Percentiles rank a stretch among this genome's conserved stretches.
Conservation (phyloP, 1,140 invertebrate genomes). For the Ooceraea biroi region DNA sequence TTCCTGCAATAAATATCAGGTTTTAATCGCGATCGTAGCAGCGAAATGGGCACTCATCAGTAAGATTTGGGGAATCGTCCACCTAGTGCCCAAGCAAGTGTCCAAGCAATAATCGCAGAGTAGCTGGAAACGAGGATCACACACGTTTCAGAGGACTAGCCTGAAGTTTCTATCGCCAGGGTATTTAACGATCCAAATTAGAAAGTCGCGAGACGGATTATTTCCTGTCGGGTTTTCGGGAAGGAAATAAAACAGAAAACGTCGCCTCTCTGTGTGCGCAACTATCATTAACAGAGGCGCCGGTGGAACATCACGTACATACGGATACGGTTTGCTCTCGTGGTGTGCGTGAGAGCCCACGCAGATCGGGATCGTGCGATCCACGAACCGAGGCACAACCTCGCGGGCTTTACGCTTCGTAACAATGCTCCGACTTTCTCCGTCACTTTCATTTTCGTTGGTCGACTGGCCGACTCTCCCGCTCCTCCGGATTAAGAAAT, state of each 20-base stretch:
- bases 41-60: background rate
- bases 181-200: background rate
- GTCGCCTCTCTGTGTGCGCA: background rate
- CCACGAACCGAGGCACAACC: slow-evolving; percentile 56
- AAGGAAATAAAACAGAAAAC: background rate
- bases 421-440: slow-evolving; percentile 86
- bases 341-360: slow-evolving; percentile 20
- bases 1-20: background rate
- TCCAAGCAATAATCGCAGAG: too few relatives aligned
- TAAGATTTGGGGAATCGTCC: too few relatives aligned
- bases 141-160: background rate
- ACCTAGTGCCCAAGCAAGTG: too few relatives aligned
- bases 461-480: slow-evolving; percentile 74
- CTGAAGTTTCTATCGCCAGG: background rate
- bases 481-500: slow-evolving; percentile 82
- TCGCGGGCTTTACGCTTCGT: slow-evolving; percentile 81
- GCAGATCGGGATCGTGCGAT: slow-evolving; percentile 60
- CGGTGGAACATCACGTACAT: background rate
- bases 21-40: background rate
- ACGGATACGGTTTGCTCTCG: slow-evolving; percentile 1
- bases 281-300: too few relatives aligned
- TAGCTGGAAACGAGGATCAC: too few relatives aligned
- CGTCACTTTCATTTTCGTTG: slow-evolving; percentile 86
- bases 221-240: background rate
- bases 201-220: background rate